Percentiles rank a stretch among this genome's conserved stretches.
phyloP scores from a whole-genome alignment of 1,140 invertebrate species.

The Zaprionus capensis region DNA sequence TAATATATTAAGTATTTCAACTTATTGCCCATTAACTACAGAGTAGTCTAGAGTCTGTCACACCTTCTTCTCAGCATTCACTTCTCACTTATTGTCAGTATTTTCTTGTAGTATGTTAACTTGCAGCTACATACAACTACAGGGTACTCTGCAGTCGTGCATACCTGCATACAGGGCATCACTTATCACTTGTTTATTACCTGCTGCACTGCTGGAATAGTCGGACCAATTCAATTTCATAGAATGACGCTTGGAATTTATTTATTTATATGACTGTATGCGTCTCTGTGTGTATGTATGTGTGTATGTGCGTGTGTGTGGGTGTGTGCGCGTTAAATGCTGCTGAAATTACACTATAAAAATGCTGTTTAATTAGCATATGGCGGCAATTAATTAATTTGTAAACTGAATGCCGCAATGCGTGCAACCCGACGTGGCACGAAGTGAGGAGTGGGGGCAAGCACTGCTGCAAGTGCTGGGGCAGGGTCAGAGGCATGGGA shows the following conservation, averaged over 20 bases:
- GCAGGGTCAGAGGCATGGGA: too few relatives aligned
- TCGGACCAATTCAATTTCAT: conserved; percentile 35
- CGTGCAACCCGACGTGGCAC: conserved; percentile 2
- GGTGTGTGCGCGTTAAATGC: conserved; percentile 31
- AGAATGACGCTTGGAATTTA: conserved; percentile 40
- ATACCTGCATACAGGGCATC: not conserved
- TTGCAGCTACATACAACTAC: too few relatives aligned
- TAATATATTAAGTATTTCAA: too few relatives aligned
- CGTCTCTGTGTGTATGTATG: not conserved
- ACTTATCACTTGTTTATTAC: conserved; percentile 28
- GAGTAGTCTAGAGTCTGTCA: too few relatives aligned
- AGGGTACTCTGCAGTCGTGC: not conserved
- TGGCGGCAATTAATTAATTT: conserved; percentile 77
- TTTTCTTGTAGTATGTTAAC: too few relatives aligned
- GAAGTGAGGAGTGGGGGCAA: not conserved
- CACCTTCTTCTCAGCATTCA: too few relatives aligned
- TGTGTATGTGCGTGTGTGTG: not conserved
- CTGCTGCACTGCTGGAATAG: not conserved
- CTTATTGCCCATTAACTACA: too few relatives aligned
- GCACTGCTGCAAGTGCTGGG: not conserved
- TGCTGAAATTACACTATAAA: conserved; percentile 55
- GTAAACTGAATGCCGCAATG: conserved; percentile 47
- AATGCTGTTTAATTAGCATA: conserved; percentile 75
- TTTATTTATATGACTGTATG: conserved; percentile 27
- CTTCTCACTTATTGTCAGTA: too few relatives aligned